phyloP scores from a whole-genome alignment of 2,797 vertebrate species.

The Pseudotriccus pelzelni region DNA sequence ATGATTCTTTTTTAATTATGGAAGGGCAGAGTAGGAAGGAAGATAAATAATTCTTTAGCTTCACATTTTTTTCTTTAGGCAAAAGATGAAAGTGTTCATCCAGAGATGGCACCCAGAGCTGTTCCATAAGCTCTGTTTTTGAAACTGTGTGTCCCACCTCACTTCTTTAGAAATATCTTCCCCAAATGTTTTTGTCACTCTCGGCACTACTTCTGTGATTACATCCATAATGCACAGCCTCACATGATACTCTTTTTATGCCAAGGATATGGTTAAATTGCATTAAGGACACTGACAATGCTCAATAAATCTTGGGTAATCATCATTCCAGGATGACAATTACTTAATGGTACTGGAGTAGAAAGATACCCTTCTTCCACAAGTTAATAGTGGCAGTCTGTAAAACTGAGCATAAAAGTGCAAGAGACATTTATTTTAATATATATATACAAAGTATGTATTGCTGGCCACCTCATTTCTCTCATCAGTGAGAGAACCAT shows the following conservation, averaged over 20 bases:
- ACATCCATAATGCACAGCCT: neutral
- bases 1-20: neutral
- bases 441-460: neutral
- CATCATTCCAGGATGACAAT: neutral
- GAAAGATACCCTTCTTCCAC: neutral
- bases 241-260: neutral
- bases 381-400: neutral
- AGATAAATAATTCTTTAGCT: neutral
- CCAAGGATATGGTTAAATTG: neutral
- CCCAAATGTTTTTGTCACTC: neutral
- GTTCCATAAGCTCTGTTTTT: neutral
- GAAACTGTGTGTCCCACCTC: neutral
- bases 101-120: neutral
- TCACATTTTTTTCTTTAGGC: neutral
- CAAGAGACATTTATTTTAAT: neutral
- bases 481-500: neutral
- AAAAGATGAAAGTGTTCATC: neutral
- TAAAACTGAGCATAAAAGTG: neutral
- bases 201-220: neutral
- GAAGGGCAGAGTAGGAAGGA: neutral
- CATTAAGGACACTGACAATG: slow-evolving; percentile 11
- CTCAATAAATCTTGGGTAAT: neutral
- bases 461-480: neutral
- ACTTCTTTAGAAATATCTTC: neutral
- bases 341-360: neutral